Evolutionary conservation across 2,888 invertebrate species (phyloP).

Genomic region (Anodontia alba): DNA sequence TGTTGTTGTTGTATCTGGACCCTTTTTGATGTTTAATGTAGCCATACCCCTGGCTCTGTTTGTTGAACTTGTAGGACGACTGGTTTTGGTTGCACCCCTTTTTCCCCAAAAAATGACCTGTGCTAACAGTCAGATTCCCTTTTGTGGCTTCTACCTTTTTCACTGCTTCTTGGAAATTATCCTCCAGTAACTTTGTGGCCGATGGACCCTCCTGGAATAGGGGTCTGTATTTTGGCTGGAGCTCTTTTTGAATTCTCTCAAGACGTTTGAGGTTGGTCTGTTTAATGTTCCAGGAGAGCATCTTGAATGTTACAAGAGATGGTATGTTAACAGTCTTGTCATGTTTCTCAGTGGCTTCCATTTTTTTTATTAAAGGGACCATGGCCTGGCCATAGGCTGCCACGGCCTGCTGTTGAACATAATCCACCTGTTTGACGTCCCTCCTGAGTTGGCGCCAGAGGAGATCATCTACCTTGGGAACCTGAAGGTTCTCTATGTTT

Average conservation of each 20-base stretch:
- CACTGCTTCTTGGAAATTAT: conserved; percentile 15
- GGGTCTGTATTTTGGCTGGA: conserved; percentile 20
- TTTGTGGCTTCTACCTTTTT: conserved; percentile 26
- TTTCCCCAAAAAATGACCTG: conserved; percentile 27
- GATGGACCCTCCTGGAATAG: conserved; percentile 5
- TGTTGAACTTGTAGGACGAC: conserved; percentile 13
- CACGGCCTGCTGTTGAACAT: neutral
- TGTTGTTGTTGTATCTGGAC: neutral
- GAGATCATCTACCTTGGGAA: conserved; percentile 23
- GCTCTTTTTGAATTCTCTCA: conserved; percentile 8
- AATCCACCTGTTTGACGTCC: neutral
- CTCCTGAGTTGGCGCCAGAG: conserved; percentile 20
- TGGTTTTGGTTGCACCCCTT: conserved; percentile 14
- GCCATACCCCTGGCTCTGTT: neutral
- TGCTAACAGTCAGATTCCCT: neutral
- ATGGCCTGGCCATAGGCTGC: neutral
- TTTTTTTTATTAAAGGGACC: neutral
- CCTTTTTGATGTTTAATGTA: neutral
- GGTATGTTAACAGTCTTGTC: neutral
- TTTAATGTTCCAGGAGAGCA: conserved; percentile 1
- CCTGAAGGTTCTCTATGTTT: conserved; percentile 26
- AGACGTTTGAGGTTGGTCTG: conserved; percentile 15
- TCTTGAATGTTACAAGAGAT: conserved; percentile 28
- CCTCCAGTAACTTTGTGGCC: conserved; percentile 26
- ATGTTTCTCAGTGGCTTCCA: neutral